A percentile compares a stretch with the other conserved stretches of the same genome.
Conservation (phyloP, 1,140 invertebrate genomes). For the Macrosteles quadrilineatus region DNA sequence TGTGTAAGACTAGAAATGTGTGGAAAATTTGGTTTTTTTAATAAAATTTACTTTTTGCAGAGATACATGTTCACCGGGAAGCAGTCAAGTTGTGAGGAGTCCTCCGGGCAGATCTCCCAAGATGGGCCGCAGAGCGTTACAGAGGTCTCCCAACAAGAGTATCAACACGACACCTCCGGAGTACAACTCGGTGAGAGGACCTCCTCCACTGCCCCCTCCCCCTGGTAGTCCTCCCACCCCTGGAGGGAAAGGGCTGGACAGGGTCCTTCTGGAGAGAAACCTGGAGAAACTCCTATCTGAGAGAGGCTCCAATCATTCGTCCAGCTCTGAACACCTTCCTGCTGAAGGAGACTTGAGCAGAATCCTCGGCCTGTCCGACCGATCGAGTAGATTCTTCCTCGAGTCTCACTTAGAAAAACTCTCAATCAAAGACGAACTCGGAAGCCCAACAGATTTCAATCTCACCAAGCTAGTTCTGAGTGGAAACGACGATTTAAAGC, state of each 20-base stretch:
- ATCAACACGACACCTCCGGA: slow-evolving; percentile 26
- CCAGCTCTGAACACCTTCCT: slow-evolving; percentile 25
- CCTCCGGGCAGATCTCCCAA: slow-evolving; percentile 55
- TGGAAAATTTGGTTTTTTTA: too few species aligned
- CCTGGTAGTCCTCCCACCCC: slow-evolving; percentile 43
- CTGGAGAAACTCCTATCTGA: slow-evolving; percentile 56
- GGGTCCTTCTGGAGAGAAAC: slow-evolving; percentile 61
- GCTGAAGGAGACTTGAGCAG: background rate
- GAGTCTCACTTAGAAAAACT: slow-evolving; percentile 28
- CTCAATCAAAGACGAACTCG: slow-evolving; percentile 9
- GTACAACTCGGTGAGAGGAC: background rate
- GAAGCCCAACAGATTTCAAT: slow-evolving; percentile 22
- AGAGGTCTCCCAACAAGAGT: slow-evolving; percentile 46
- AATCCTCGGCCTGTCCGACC: background rate
- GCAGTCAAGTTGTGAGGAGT: slow-evolving; percentile 48
- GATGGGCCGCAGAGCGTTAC: slow-evolving; percentile 57
- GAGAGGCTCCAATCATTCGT: slow-evolving; percentile 35
- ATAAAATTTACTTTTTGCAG: too few species aligned
- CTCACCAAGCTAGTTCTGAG: slow-evolving; percentile 15
- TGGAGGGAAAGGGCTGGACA: slow-evolving; percentile 54
- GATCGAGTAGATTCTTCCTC: background rate
- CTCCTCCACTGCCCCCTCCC: slow-evolving; percentile 42
- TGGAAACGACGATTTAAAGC: slow-evolving; percentile 1
- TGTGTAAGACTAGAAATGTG: too few species aligned
- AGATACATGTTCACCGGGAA: slow-evolving; percentile 40